These are phyloP conservation scores for Octonoba sinensis DNA, from an alignment of 2,888 invertebrate genomes.

Conservation along the genomic window DNA sequence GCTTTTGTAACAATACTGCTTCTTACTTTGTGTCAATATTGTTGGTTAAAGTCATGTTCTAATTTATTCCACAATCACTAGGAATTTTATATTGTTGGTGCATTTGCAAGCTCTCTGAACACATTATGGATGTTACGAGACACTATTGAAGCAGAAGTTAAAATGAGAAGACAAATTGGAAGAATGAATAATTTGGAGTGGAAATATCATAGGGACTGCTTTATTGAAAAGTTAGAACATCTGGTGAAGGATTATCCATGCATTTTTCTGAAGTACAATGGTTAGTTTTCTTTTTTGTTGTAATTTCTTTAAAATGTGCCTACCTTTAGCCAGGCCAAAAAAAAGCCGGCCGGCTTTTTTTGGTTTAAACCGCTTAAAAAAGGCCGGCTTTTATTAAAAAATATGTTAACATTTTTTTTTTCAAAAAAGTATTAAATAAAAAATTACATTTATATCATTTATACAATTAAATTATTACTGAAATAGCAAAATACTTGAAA, in stretches of 20 bases:
- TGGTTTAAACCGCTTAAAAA: too few species aligned
- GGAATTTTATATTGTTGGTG: conserved; percentile 15
- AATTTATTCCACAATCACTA: not conserved
- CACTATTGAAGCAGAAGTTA: too few species aligned
- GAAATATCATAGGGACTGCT: conserved; percentile 25
- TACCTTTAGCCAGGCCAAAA: too few species aligned
- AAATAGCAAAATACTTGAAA: too few species aligned
- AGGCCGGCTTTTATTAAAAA: too few species aligned
- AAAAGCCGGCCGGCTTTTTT: too few species aligned
- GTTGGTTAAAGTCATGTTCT: not conserved
- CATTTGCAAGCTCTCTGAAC: conserved; percentile 27
- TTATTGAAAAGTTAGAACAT: conserved; percentile 10
- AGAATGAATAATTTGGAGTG: not conserved
- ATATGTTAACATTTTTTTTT: too few species aligned
- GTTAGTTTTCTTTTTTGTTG: conserved; percentile 11
- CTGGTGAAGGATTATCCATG: conserved; percentile 6
- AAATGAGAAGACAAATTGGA: not conserved
- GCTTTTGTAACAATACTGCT: not conserved
- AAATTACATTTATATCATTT: too few species aligned
- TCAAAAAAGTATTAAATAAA: too few species aligned
- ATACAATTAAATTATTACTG: too few species aligned
- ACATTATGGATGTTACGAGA: not conserved
- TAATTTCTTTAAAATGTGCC: too few species aligned
- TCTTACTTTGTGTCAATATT: not conserved
- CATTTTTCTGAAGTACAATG: conserved; percentile 35